Conservation (phyloP, 2,797 vertebrate species). For the Potorous gilbertii region DNA sequence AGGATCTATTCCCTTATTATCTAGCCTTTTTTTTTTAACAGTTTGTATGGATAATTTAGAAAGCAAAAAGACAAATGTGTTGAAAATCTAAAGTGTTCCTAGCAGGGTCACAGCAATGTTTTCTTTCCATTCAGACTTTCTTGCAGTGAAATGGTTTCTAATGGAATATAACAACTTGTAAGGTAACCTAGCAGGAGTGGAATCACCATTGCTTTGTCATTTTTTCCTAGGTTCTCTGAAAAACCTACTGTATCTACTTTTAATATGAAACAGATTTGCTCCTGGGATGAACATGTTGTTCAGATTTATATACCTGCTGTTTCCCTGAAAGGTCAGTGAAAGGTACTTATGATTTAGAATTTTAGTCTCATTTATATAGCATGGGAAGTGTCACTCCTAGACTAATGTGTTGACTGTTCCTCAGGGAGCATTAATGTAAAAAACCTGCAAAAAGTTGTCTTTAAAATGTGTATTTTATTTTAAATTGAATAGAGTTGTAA, state of each 20-base stretch:
- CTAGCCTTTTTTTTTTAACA: background rate
- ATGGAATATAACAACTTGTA: background rate
- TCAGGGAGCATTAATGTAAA: background rate
- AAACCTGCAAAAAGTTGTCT: background rate
- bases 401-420: background rate
- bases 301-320: constrained; percentile 83
- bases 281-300: constrained; percentile 80
- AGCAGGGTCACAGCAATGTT: background rate
- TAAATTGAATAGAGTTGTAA: background rate
- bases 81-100: background rate
- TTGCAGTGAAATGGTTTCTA: background rate
- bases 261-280: constrained; percentile 82
- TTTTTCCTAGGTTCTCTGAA: constrained; percentile 85
- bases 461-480: background rate
- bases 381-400: background rate
- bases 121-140: background rate
- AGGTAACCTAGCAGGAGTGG: background rate
- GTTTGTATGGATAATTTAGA: background rate
- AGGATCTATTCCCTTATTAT: background rate
- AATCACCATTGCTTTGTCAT: background rate
- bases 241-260: constrained; percentile 87
- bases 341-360: background rate
- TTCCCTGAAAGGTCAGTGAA: constrained; percentile 81
- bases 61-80: background rate
- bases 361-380: background rate